Base-by-base conservation (phyloP, 2,797 vertebrate genomes). In the Catostomus latipinnis region DNA sequence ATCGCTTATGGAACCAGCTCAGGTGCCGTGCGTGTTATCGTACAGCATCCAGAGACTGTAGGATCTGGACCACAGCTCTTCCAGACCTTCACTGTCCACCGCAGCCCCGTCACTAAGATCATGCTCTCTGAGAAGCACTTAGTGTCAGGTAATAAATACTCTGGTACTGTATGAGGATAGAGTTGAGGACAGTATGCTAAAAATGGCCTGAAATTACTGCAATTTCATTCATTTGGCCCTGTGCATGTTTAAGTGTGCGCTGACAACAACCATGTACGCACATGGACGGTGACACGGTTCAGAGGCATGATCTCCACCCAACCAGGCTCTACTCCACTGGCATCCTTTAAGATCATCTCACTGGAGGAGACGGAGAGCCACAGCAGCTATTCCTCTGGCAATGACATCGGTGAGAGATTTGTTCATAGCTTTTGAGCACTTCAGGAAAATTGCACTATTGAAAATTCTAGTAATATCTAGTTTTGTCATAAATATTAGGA, bases 241-340 rank as follows among this genome's bases (percentile, higher is more conserved):
- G 46, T 22, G 9, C 12, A 6, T 71, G 2, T 84, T 57, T 1
- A 63, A 99, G 98, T 99, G 84, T 99, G 98, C 79, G 97, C 97
- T 0, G 98, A 99, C 88, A 99, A 99, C 87, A 99, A 99, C 86
- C 98, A 99, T 0, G 97, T 99, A 22, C 93, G 98, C 43, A 99
- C 98, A 0, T 99, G 98, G 98, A 98, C 98, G 1, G 98, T 99
- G 79, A 99, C 98, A 0, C 95, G 97, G 0, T 99, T 99, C 91
- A 90, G 98, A 87, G 98, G 98, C 66, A 99, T 99, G 98, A 99
- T 99, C 91, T 99, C 98, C n/a, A 99, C 98, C 12, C 98, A 99
- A 86, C 98, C 98, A 0, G 98, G 98, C 67, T 99, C 97, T 84
- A 99, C 98, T 0, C 98, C 97, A 4, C 91, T 99, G 76, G 97